phyloP scores from a whole-genome alignment of 2,888 invertebrate species.

The Trichopria drosophilae region DNA sequence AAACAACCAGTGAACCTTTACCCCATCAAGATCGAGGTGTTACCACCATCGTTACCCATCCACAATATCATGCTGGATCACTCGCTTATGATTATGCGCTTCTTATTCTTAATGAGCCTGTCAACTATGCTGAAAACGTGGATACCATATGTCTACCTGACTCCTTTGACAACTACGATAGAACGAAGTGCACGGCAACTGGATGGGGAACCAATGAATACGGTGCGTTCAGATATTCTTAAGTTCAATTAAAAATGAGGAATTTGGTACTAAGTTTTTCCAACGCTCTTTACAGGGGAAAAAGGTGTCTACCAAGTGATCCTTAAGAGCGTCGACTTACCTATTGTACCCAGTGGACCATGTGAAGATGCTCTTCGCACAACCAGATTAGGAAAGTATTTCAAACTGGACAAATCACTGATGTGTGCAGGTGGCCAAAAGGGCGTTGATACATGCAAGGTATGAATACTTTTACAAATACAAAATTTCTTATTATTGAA shows the following conservation, averaged over 20 bases:
- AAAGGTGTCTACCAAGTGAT: slow-evolving; percentile 22
- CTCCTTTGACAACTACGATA: slow-evolving; percentile 21
- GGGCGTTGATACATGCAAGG: slow-evolving; percentile 25
- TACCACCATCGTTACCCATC: slow-evolving; percentile 8
- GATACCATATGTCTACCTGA: slow-evolving; percentile 44
- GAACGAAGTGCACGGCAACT: slow-evolving; percentile 16
- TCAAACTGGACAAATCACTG: slow-evolving; percentile 24
- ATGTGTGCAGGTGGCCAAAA: slow-evolving; percentile 28
- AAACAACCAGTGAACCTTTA: slow-evolving; percentile 18
- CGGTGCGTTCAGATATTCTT: slow-evolving; percentile 19
- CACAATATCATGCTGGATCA: neutral
- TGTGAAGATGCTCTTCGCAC: slow-evolving; percentile 18
- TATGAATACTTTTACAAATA: slow-evolving; percentile 3
- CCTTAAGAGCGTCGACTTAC: slow-evolving; percentile 19
- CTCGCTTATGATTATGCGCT: slow-evolving; percentile 26
- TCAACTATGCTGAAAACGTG: slow-evolving; percentile 25
- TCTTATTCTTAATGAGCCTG: slow-evolving; percentile 9
- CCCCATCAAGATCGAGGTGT: slow-evolving; percentile 24
- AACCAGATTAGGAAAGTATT: slow-evolving; percentile 28
- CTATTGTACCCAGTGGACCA: slow-evolving; percentile 7
- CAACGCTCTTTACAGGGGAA: slow-evolving; percentile 15
- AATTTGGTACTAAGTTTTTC: neutral
- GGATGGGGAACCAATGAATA: slow-evolving; percentile 29
- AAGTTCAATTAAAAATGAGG: neutral
- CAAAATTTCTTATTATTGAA: neutral